Conservation (phyloP, 2,888 invertebrate genomes). For the Iphiclides podalirius region DNA sequence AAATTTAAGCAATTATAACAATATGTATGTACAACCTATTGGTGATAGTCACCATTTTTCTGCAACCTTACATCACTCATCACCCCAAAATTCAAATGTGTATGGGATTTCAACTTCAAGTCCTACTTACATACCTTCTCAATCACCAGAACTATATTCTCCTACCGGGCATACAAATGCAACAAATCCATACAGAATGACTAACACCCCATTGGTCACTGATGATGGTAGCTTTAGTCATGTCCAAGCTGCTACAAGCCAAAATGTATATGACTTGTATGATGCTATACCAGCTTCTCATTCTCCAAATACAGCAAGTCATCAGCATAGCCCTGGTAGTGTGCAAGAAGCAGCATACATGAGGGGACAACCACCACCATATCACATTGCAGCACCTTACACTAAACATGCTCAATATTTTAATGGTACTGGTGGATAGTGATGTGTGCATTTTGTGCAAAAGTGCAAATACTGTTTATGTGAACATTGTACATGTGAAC, state of each 20-base stretch:
- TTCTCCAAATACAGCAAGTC: constrained; percentile 60
- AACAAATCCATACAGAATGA: constrained; percentile 74
- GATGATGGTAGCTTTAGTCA: constrained; percentile 74
- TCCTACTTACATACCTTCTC: constrained; percentile 69
- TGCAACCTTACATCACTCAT: constrained; percentile 48
- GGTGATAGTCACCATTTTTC: constrained; percentile 57
- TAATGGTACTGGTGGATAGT: constrained; percentile 76
- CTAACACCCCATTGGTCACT: constrained; percentile 69
- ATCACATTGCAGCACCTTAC: constrained; percentile 90
- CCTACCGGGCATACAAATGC: constrained; percentile 74
- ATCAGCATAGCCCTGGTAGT: constrained; percentile 64
- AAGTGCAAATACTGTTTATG: constrained; percentile 24
- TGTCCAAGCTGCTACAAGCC: constrained; percentile 65
- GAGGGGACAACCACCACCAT: constrained; percentile 86
- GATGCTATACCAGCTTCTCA: constrained; percentile 67
- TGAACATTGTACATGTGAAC: constrained; percentile 40
- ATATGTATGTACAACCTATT: constrained; percentile 49
- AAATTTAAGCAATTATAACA: constrained; percentile 67
- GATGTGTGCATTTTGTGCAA: constrained; percentile 41
- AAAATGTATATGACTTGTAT: constrained; percentile 74
- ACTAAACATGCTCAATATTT: constrained; percentile 89
- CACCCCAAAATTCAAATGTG: constrained; percentile 60
- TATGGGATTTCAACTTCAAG: constrained; percentile 60
- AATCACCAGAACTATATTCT: constrained; percentile 71
- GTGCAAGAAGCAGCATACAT: constrained; percentile 58